These are phyloP conservation scores for Steinernema hermaphroditum DNA, from an alignment of 2,888 invertebrate genomes.

Conservation along the genomic window DNA sequence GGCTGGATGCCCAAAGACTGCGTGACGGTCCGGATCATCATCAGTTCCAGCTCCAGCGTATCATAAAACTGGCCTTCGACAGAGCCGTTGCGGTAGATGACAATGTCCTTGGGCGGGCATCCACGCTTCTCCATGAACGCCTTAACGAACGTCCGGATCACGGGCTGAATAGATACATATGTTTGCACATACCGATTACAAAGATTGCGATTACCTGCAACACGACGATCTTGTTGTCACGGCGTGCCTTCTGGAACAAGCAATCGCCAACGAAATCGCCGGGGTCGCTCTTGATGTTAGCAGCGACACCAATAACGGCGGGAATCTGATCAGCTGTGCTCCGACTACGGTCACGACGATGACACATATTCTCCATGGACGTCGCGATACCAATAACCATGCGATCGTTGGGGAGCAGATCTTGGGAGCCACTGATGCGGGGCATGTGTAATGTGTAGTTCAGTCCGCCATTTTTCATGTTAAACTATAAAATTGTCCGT, in stretches of 20 bases:
- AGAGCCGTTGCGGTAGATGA: conserved; percentile 55
- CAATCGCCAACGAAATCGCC: conserved; percentile 50
- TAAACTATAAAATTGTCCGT: too few species aligned
- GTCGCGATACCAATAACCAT: neutral
- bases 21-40: neutral
- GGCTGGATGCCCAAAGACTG: neutral
- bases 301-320: conserved; percentile 10
- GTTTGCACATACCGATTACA: too few species aligned
- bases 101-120: conserved; percentile 39
- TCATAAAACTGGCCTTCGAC: conserved; percentile 46
- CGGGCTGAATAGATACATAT: neutral
- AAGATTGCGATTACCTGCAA: too few species aligned
- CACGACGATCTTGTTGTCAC: conserved; percentile 38
- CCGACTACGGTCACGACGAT: too few species aligned
- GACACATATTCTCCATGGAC: neutral
- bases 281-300: conserved; percentile 38
- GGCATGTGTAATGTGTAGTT: neutral
- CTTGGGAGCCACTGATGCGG: neutral
- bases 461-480: neutral
- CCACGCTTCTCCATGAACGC: neutral
- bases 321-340: neutral
- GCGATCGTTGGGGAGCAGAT: neutral
- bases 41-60: neutral
- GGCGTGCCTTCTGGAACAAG: conserved; percentile 28
- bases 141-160: neutral